A percentile compares a stretch with the other conserved stretches of the same genome.
Conservation (phyloP, 1,140 invertebrate genomes). For the Drosophila watanabei region DNA sequence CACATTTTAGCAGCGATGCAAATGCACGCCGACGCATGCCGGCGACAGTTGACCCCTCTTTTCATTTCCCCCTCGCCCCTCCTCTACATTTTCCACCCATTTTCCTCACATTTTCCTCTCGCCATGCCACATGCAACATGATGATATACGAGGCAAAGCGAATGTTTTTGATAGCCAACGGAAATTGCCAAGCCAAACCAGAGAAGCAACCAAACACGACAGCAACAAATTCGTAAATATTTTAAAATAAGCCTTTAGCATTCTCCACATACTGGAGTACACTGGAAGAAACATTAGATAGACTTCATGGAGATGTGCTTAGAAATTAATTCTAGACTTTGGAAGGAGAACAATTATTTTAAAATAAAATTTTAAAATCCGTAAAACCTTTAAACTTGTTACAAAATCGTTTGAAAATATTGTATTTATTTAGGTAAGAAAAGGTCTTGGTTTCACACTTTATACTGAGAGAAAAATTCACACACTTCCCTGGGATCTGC, state of each 20-base stretch:
- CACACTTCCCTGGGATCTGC: neutral
- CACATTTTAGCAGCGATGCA: conserved; percentile 67
- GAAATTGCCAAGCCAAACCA: conserved; percentile 70
- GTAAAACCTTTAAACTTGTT: too few species aligned
- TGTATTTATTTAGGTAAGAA: neutral
- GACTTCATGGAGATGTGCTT: neutral
- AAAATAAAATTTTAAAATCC: neutral
- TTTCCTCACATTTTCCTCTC: neutral
- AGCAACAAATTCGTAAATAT: conserved; percentile 64
- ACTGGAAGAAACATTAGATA: neutral
- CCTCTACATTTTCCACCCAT: too few species aligned
- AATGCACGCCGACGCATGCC: conserved; percentile 59
- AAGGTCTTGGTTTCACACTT: neutral
- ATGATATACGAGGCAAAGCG: conserved; percentile 48
- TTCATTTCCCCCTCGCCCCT: neutral
- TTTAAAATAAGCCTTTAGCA: conserved; percentile 43
- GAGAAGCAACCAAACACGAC: conserved; percentile 45
- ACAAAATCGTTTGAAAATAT: neutral
- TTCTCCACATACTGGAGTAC: conserved; percentile 1
- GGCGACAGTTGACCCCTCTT: conserved; percentile 53
- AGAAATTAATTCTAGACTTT: neutral
- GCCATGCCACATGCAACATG: conserved; percentile 30
- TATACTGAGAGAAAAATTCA: neutral
- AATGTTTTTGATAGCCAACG: conserved; percentile 72
- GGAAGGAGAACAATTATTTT: neutral